Evolutionary conservation across 2,888 invertebrate species (phyloP).

Genomic region (Acrocyrtus sp.): DNA sequence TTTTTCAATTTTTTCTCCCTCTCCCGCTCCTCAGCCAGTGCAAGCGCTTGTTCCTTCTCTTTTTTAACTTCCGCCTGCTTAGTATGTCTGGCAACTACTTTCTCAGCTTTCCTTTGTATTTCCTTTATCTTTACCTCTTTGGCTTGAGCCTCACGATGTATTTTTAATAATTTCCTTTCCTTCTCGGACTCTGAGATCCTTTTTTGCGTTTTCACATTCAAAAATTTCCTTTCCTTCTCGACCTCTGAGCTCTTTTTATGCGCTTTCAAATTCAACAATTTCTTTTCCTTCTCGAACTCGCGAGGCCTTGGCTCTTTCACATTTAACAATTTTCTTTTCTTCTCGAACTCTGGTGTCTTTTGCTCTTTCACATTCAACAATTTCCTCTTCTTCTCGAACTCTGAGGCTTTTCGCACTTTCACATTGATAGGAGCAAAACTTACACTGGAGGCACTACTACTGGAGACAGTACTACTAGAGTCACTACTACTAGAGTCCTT

Average conservation of each 20-base stretch:
- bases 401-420: neutral
- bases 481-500: slow-evolving; percentile 1
- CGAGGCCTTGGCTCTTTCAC: too few relatives aligned
- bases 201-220: slow-evolving; percentile 25
- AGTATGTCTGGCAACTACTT: slow-evolving; percentile 8
- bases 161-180: too few relatives aligned
- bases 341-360: too few relatives aligned
- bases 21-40: slow-evolving; percentile 27
- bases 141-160: too few relatives aligned
- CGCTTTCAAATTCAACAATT: too few relatives aligned
- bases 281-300: slow-evolving; percentile 7
- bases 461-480: slow-evolving; percentile 11
- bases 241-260: too few relatives aligned
- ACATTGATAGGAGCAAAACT: too few relatives aligned
- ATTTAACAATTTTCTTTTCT: slow-evolving; percentile 10
- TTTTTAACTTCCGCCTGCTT: slow-evolving; percentile 15
- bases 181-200: slow-evolving; percentile 28
- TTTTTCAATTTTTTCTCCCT: slow-evolving; percentile 5
- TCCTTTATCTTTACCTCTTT: too few relatives aligned
- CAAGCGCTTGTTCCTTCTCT: slow-evolving; percentile 14
- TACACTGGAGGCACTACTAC: slow-evolving; percentile 20
- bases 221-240: slow-evolving; percentile 32
- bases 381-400: slow-evolving; percentile 2
- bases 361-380: too few relatives aligned
- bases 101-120: slow-evolving; percentile 20